phyloP scores from a whole-genome alignment of 2,113 vertebrate species.

The Hassar affinis region DNA sequence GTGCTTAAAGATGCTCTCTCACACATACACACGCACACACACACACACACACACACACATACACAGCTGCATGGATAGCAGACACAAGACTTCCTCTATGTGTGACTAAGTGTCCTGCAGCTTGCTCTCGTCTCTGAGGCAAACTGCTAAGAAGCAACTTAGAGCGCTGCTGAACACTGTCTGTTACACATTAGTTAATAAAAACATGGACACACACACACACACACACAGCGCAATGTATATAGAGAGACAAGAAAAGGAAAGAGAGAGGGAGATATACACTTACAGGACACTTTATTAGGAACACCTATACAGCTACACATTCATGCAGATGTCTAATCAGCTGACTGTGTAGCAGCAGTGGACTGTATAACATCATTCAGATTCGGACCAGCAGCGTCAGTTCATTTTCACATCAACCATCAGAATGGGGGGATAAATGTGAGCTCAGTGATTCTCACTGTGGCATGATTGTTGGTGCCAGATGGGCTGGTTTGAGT shows the following conservation, averaged over 20 bases:
- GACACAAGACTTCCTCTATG: slow-evolving; percentile 54
- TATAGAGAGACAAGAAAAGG: neutral
- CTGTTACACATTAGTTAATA: neutral
- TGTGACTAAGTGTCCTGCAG: slow-evolving; percentile 33
- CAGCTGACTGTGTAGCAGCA: neutral
- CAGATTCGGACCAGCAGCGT: neutral
- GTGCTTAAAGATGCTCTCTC: slow-evolving; percentile 36
- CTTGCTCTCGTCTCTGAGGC: slow-evolving; percentile 17
- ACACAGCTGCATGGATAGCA: slow-evolving; percentile 41
- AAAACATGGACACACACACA: slow-evolving; percentile 20
- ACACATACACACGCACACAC: slow-evolving; percentile 1
- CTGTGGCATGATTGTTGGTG: too few relatives aligned
- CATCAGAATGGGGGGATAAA: neutral
- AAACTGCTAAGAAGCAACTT: slow-evolving; percentile 11
- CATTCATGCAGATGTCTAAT: neutral
- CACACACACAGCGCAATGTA: slow-evolving; percentile 9
- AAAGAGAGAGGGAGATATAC: neutral
- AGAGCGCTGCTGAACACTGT: neutral
- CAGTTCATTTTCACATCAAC: neutral
- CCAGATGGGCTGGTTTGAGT: too few relatives aligned
- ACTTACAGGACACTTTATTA: neutral
- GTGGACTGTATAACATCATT: neutral
- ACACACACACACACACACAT: slow-evolving; percentile 29
- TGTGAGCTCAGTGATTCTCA: neutral
- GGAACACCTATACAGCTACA: neutral